Evolutionary conservation across 2,113 vertebrate species (phyloP).

Genomic region (Laticauda laticaudata): DNA sequence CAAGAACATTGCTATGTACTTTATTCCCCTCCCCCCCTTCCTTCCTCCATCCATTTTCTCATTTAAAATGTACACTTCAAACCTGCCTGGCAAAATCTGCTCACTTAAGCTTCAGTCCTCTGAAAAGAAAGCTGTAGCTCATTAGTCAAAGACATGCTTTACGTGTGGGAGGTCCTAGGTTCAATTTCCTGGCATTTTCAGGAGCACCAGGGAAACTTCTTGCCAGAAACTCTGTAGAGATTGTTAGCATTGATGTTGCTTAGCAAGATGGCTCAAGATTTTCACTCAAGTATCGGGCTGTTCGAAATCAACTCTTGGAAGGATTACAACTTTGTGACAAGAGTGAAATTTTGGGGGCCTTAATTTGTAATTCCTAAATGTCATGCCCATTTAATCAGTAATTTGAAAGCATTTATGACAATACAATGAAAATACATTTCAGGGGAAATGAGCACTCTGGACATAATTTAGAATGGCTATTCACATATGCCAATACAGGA

Average conservation of each 20-base stretch:
- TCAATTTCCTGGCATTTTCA: neutral
- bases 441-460: constrained; percentile 63
- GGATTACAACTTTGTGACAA: fast-evolving
- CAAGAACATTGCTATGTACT: neutral
- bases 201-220: neutral
- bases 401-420: constrained; percentile 38
- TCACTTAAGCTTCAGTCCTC: constrained; percentile 21
- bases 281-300: neutral
- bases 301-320: constrained; percentile 15
- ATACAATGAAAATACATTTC: constrained; percentile 62
- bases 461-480: constrained; percentile 57
- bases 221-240: neutral
- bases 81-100: constrained; percentile 24
- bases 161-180: neutral
- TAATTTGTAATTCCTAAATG: constrained; percentile 67
- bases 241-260: neutral
- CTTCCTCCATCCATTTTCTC: neutral
- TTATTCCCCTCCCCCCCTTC: neutral
- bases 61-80: neutral
- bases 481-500: constrained; percentile 36
- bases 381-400: constrained; percentile 58
- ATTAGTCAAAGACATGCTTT: neutral
- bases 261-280: neutral
- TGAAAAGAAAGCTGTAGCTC: constrained; percentile 3
- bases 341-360: neutral